Conservation (phyloP, 2,113 vertebrate genomes). For the Motacilla alba region DNA sequence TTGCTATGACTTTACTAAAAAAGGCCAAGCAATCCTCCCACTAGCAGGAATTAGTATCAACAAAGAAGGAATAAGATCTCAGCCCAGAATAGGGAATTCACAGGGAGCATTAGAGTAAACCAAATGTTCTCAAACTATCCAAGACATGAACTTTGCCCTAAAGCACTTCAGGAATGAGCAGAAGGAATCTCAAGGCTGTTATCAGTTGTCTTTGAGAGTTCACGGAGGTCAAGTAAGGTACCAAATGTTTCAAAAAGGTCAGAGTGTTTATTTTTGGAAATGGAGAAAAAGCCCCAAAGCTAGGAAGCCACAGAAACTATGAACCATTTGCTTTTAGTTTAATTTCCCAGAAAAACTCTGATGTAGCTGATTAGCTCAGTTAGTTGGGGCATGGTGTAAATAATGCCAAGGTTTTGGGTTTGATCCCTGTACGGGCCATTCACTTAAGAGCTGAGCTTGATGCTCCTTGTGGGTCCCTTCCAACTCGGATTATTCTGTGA, state of each 20-base stretch:
- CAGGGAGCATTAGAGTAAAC: not conserved
- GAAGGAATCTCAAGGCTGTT: not conserved
- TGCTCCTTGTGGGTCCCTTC: not conserved
- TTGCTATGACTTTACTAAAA: not conserved
- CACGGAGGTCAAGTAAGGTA: not conserved
- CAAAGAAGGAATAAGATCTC: not conserved
- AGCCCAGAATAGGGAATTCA: not conserved
- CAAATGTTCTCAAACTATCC: not conserved
- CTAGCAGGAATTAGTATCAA: not conserved
- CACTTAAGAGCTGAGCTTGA: not conserved
- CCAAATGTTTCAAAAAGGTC: not conserved
- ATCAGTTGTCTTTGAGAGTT: not conserved
- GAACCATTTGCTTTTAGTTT: not conserved
- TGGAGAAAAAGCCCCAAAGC: not conserved
- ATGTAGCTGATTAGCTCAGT: not conserved
- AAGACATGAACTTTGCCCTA: not conserved
- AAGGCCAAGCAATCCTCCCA: not conserved
- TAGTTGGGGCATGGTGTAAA: not conserved
- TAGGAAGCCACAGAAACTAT: not conserved
- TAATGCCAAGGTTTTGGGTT: not conserved
- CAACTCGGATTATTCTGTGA: not conserved
- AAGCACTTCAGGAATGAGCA: slow-evolving; percentile 10
- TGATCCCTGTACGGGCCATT: not conserved
- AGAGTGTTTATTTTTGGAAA: not conserved
- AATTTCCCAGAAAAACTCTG: not conserved